Conservation (phyloP, 1,140 invertebrate genomes). For the Drosophila arizonae region DNA sequence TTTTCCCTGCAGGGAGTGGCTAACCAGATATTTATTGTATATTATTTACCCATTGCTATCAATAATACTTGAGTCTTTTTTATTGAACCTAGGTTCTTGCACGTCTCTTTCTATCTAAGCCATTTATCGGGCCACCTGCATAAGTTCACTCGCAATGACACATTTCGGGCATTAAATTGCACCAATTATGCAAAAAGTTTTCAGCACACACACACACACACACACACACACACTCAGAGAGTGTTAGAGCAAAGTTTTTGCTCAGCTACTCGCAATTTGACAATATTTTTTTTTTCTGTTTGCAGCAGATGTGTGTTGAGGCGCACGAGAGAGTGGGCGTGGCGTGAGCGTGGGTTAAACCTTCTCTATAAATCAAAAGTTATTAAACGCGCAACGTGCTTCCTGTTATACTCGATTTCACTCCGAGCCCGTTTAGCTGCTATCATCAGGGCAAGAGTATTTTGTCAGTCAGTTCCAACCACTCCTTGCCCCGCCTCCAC, state of each 20-base stretch:
- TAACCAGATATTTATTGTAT: too few relatives aligned
- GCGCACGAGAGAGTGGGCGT: constrained; percentile 10
- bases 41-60: too few relatives aligned
- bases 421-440: constrained; percentile 23
- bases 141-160: constrained; percentile 16
- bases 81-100: too few relatives aligned
- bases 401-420: constrained; percentile 54
- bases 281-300: constrained; percentile 26
- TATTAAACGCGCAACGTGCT: constrained; percentile 70
- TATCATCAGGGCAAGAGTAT: constrained; percentile 29
- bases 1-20: too few relatives aligned
- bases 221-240: constrained; percentile 2
- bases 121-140: constrained; percentile 9
- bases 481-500: too few relatives aligned
- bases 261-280: constrained; percentile 63
- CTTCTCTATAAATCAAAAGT: constrained; percentile 66
- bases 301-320: constrained; percentile 12
- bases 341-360: constrained; percentile 35
- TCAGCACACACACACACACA: not conserved
- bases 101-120: too few relatives aligned
- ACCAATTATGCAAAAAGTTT: constrained; percentile 64
- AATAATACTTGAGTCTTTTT: too few relatives aligned
- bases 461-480: not conserved
- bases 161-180: constrained; percentile 43
- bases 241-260: constrained; percentile 47